Percentiles rank a stretch among this genome's conserved stretches.
phyloP scores from a whole-genome alignment of 2,113 vertebrate species.

The Perognathus longimembris region DNA sequence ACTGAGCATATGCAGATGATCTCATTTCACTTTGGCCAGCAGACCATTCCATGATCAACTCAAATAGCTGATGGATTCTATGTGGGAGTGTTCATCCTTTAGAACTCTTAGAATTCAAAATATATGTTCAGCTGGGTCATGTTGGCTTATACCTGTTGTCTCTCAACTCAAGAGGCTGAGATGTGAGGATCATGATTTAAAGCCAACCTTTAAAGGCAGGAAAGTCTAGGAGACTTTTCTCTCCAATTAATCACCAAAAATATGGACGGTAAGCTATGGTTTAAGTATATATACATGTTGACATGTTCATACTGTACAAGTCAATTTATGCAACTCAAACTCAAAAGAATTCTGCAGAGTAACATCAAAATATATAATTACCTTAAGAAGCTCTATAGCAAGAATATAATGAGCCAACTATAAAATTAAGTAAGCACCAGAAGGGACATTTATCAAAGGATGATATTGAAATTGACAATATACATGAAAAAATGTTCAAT shows the following conservation, averaged over 20 bases:
- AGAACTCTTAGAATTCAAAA: conserved; percentile 51
- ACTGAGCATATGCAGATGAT: conserved; percentile 35
- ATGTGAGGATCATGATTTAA: too few relatives aligned
- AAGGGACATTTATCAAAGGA: neutral
- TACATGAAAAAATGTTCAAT: neutral
- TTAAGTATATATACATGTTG: too few relatives aligned
- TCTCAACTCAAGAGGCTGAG: too few relatives aligned
- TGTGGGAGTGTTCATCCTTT: conserved; percentile 40
- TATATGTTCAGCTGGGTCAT: neutral
- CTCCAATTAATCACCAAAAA: too few relatives aligned
- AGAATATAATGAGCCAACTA: neutral
- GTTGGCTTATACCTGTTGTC: too few relatives aligned
- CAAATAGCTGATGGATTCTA: conserved; percentile 22
- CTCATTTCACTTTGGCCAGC: conserved; percentile 44
- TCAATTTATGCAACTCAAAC: neutral
- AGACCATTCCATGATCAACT: conserved; percentile 54
- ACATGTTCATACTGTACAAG: neutral
- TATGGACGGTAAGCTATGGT: too few relatives aligned
- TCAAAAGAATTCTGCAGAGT: too few relatives aligned
- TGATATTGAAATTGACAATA: neutral
- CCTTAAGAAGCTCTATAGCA: neutral
- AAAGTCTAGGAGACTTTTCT: too few relatives aligned
- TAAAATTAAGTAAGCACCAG: neutral
- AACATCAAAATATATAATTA: neutral
- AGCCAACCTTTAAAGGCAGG: too few relatives aligned